Conservation (phyloP, 2,797 vertebrate genomes). For the Anableps anableps region DNA sequence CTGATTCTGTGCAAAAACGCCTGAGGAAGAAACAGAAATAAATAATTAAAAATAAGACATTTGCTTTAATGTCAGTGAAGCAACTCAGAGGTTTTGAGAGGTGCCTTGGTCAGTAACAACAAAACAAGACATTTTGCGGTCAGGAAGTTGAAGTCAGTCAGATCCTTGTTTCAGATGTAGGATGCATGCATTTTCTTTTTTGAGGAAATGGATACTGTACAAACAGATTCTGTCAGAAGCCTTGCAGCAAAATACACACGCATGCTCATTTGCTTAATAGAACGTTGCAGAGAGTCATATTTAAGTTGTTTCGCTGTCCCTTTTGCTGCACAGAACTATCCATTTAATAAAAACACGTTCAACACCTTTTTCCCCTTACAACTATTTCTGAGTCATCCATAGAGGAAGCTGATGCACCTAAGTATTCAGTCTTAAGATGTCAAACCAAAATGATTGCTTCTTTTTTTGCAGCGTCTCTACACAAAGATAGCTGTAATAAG, state of each 20-base stretch:
- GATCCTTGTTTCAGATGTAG: background rate
- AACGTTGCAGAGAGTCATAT: constrained; percentile 11
- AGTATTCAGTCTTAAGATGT: constrained; percentile 43
- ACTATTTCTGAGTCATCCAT: constrained; percentile 4
- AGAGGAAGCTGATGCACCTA: constrained; percentile 31
- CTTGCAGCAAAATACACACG: constrained; percentile 19
- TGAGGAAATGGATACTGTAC: constrained; percentile 26
- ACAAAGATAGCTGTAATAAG: constrained; percentile 33
- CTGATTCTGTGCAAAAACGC: constrained; percentile 94
- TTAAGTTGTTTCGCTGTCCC: constrained; percentile 18
- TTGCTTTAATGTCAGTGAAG: background rate
- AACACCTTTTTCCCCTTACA: constrained; percentile 11
- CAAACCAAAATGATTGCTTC: constrained; percentile 32
- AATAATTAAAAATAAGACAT: background rate
- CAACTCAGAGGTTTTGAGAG: background rate
- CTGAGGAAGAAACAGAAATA: constrained; percentile 71
- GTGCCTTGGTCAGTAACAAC: background rate
- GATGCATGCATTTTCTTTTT: constrained; percentile 5
- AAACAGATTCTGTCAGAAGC: constrained; percentile 4
- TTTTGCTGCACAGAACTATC: background rate
- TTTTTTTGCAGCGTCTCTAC: constrained; percentile 28
- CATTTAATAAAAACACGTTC: background rate
- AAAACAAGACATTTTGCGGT: background rate
- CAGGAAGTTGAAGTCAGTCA: constrained; percentile 24
- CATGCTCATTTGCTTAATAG: background rate